phyloP scores from a whole-genome alignment of 2,113 vertebrate species.

The Thermophis baileyi region DNA sequence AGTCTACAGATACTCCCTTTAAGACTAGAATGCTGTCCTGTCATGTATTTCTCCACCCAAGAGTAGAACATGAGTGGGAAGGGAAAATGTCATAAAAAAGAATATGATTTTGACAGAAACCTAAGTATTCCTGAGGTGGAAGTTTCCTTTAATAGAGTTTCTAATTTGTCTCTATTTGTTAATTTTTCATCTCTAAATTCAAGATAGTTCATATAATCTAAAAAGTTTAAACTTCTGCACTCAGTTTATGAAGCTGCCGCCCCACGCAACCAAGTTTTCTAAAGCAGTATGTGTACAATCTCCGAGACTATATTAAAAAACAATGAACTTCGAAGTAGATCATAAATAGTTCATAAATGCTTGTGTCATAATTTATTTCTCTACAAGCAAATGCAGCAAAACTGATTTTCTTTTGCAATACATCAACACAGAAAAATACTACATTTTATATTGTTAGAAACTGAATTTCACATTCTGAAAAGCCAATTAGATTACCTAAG shows the following conservation, averaged over 20 bases:
- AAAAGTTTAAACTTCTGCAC: not conserved
- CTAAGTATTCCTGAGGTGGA: not conserved
- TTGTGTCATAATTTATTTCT: not conserved
- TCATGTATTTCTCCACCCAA: not conserved
- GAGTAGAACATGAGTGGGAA: not conserved
- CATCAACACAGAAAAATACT: not conserved
- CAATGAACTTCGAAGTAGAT: not conserved
- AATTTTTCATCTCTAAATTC: not conserved
- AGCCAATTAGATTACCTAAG: constrained; percentile 30
- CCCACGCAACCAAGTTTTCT: not conserved
- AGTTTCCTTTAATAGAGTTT: not conserved
- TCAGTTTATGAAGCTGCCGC: constrained; percentile 3
- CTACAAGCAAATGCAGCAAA: not conserved
- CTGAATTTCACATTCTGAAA: constrained; percentile 21
- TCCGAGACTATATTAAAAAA: constrained; percentile 5
- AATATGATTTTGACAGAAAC: not conserved
- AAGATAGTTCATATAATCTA: not conserved
- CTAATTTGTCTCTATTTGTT: not conserved
- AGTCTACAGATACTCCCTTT: not conserved
- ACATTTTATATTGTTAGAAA: constrained; percentile 38
- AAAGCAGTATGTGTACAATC: constrained; percentile 26
- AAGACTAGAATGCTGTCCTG: not conserved
- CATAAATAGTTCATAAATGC: not conserved
- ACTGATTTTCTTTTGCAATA: not conserved
- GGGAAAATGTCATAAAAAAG: too few relatives aligned